phyloP scores from a whole-genome alignment of 1,140 invertebrate species.

The Hycleus cichorii region DNA sequence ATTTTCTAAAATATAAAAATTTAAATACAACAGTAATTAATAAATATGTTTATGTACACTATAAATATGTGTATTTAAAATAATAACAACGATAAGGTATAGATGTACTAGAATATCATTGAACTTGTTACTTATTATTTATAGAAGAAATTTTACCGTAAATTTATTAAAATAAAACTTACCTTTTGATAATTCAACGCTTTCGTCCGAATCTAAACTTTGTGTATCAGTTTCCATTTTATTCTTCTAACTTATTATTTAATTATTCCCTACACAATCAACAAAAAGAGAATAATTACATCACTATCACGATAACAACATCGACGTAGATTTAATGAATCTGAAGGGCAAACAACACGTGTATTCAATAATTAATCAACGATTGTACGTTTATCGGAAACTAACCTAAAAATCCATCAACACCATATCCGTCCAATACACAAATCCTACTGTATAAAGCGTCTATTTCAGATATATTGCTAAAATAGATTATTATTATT shows the following conservation, averaged over 20 bases:
- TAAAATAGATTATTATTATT: constrained; percentile 6
- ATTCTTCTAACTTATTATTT: neutral
- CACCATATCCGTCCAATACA: neutral
- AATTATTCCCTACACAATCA: neutral
- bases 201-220: constrained; percentile 35
- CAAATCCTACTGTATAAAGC: neutral
- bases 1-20: neutral
- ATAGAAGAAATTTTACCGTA: too few species aligned
- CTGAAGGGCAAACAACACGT: constrained; percentile 11
- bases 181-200: constrained; percentile 32
- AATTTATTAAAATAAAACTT: constrained; percentile 3
- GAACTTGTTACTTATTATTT: neutral
- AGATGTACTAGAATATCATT: neutral
- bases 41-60: neutral
- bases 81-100: neutral
- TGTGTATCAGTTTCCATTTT: constrained; percentile 34
- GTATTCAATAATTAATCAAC: constrained; percentile 3
- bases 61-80: neutral
- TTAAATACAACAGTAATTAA: neutral
- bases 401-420: neutral
- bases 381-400: constrained; percentile 1
- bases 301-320: neutral
- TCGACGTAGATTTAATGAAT: neutral
- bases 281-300: neutral
- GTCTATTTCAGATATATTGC: constrained; percentile 3